Percentiles rank a stretch among this genome's conserved stretches.
Evolutionary conservation across 2,113 vertebrate genomes (phyloP).

Genomic region (Podarcis cretensis): DNA sequence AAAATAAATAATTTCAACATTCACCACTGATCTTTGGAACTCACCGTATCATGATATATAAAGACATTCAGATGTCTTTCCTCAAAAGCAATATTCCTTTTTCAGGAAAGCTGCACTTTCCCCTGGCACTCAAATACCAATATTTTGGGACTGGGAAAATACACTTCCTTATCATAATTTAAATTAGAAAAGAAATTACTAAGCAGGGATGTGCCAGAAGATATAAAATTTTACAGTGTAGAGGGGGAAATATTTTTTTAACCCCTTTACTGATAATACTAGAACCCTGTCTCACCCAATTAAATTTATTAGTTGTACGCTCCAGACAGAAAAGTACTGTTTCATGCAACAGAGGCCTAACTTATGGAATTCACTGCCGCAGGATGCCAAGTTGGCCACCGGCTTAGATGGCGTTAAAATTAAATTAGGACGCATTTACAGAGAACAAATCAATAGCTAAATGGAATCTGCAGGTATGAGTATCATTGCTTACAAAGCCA

Average conservation of each 20-base stretch:
- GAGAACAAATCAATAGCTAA: neutral
- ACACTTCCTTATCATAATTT: neutral
- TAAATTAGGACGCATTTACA: neutral
- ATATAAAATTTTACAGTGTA: neutral
- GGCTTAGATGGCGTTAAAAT: neutral
- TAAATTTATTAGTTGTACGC: neutral
- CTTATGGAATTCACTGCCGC: neutral
- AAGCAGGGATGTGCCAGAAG: neutral
- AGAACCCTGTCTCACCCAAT: neutral
- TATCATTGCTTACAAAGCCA: neutral
- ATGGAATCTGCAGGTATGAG: neutral
- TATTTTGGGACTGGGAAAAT: neutral
- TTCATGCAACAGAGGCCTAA: neutral
- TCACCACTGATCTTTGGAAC: too few relatives aligned
- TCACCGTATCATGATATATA: too few relatives aligned
- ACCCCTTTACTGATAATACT: neutral
- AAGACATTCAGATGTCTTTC: neutral
- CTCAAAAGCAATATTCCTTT: neutral
- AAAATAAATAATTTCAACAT: too few relatives aligned
- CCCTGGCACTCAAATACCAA: neutral
- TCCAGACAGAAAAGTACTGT: neutral
- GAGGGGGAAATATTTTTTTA: neutral
- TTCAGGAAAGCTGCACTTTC: neutral
- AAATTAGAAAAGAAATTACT: neutral
- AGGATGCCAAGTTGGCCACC: neutral